A percentile compares a stretch with the other conserved stretches of the same genome.
Conservation (phyloP, 2,113 vertebrate genomes). For the Ranitomeya variabilis region DNA sequence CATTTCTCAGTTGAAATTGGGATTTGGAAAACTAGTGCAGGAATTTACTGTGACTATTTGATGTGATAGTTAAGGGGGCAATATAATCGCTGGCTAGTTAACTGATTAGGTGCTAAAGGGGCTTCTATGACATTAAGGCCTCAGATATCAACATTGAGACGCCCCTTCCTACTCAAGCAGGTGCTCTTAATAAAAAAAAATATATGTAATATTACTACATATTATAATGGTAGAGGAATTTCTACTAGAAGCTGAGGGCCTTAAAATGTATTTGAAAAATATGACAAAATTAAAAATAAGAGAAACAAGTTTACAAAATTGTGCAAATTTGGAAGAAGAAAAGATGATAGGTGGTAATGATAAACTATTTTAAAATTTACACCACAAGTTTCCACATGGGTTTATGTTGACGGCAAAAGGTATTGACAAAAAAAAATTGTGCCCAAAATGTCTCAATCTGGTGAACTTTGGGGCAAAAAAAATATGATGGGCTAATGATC, state of each 20-base stretch:
- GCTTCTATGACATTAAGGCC: neutral
- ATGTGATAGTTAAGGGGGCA: conserved; percentile 1
- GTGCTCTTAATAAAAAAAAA: neutral
- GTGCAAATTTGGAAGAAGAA: no score
- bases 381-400: no score
- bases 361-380: no score
- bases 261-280: neutral
- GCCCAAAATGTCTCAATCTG: no score
- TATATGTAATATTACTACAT: neutral
- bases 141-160: neutral
- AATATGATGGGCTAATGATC: no score
- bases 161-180: neutral
- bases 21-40: conserved; percentile 36
- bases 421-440: no score
- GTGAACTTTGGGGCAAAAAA: no score
- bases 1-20: conserved; percentile 26
- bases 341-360: no score
- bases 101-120: conserved; percentile 4
- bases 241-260: neutral
- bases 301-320: no score
- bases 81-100: neutral
- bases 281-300: no score
- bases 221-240: neutral
- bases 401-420: no score
- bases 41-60: conserved; percentile 37